phyloP scores from a whole-genome alignment of 2,797 vertebrate species.

The Sparus aurata region DNA sequence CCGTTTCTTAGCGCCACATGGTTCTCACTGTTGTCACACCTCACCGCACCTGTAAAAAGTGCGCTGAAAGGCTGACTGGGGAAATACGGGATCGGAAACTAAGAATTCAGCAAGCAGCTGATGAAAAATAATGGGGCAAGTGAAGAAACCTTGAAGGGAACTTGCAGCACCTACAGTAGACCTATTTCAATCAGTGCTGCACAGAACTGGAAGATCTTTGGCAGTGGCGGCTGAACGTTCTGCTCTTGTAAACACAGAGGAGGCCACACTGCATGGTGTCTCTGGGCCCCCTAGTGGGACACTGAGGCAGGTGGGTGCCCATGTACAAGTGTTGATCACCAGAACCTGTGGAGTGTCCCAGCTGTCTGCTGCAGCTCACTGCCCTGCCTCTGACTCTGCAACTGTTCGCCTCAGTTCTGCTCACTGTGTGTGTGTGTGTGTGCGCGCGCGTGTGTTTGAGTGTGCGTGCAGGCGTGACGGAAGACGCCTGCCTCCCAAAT shows the following conservation, averaged over 20 bases:
- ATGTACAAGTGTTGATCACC: background rate
- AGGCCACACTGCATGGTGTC: background rate
- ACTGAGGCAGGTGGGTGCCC: background rate
- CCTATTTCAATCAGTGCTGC: background rate
- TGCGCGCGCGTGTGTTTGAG: background rate
- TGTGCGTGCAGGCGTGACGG: conserved; percentile 8
- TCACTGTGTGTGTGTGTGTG: background rate
- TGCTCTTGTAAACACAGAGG: background rate
- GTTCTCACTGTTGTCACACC: background rate
- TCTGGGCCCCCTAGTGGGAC: conserved; percentile 54
- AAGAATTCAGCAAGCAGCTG: background rate
- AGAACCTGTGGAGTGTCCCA: conserved; percentile 17
- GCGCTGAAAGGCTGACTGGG: background rate
- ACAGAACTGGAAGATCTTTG: background rate
- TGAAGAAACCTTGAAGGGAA: background rate
- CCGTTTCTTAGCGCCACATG: background rate
- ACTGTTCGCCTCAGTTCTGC: background rate
- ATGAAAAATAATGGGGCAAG: background rate
- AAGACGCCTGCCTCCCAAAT: conserved; percentile 5
- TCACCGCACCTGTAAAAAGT: background rate
- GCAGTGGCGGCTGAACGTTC: no score
- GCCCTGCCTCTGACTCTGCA: background rate
- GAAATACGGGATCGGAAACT: background rate
- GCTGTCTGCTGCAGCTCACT: conserved; percentile 10
- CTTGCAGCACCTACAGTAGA: background rate